These are phyloP conservation scores for Saguinus midas DNA, from an alignment of 2,113 vertebrate genomes.

Conservation along the genomic window DNA sequence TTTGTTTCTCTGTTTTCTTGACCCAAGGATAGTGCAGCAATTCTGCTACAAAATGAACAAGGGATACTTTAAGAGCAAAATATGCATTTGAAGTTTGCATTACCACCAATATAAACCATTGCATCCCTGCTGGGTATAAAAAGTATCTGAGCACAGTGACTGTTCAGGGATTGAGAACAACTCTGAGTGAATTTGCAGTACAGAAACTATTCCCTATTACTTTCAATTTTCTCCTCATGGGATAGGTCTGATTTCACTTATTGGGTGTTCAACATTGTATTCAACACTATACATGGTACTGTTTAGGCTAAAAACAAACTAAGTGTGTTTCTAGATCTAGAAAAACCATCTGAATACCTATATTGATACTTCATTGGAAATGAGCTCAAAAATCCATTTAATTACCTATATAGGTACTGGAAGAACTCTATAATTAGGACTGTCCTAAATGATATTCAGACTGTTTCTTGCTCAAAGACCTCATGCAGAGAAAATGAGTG, in stretches of 20 bases:
- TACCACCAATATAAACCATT: background rate
- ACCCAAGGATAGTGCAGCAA: background rate
- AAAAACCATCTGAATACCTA: background rate
- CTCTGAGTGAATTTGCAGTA: background rate
- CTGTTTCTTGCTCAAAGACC: no score
- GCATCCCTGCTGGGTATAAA: background rate
- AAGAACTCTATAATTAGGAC: background rate
- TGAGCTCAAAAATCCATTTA: background rate
- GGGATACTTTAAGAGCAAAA: slow-evolving; percentile 2
- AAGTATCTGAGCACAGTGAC: background rate
- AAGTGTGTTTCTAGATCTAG: background rate
- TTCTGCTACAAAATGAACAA: slow-evolving; percentile 14
- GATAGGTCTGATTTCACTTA: background rate
- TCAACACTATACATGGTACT: background rate
- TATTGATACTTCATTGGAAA: background rate
- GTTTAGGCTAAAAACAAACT: background rate
- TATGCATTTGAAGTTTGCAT: background rate
- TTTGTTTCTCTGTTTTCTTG: slow-evolving; percentile 27
- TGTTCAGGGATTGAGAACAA: background rate
- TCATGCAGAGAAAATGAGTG: background rate
- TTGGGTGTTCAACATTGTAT: background rate
- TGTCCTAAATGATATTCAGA: background rate
- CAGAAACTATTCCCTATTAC: background rate
- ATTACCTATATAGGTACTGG: background rate
- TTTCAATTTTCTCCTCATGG: background rate